Percentiles rank a stretch among this genome's conserved stretches.
Conservation (phyloP, 2,113 vertebrate genomes). For the Verasper variegatus region DNA sequence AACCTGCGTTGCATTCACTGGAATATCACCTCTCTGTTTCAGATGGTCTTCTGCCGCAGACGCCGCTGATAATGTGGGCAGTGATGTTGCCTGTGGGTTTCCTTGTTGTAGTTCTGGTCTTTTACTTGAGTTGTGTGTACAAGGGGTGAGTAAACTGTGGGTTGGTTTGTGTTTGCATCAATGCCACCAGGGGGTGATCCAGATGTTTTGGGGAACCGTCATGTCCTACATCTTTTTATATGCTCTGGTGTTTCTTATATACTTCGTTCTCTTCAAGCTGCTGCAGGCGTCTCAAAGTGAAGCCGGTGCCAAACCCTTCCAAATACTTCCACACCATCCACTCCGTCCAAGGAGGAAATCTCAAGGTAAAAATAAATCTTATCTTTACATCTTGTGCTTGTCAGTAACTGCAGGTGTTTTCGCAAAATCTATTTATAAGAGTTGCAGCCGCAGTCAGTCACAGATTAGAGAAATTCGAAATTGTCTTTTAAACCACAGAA, state of each 20-base stretch:
- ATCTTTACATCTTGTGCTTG: not conserved
- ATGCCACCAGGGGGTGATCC: not conserved
- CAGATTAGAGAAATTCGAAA: constrained; percentile 8
- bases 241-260: not conserved
- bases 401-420: not conserved
- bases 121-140: constrained; percentile 18
- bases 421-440: not conserved
- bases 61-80: not conserved
- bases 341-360: constrained; percentile 70
- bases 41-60: not conserved
- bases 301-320: constrained; percentile 77
- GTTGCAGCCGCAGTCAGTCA: not conserved
- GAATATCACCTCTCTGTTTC: constrained; percentile 13
- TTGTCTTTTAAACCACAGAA: not conserved
- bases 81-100: not conserved
- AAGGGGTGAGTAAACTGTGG: constrained; percentile 40
- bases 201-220: no score
- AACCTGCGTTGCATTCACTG: no score
- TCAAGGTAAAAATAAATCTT: constrained; percentile 68
- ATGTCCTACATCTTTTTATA: no score
- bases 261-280: not conserved
- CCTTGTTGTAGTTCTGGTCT: not conserved
- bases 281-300: constrained; percentile 58
- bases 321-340: constrained; percentile 77
- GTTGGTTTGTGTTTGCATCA: not conserved